A percentile compares a stretch with the other conserved stretches of the same genome.
These are phyloP conservation scores for Pantherophis guttatus DNA, from an alignment of 2,113 vertebrate genomes.

Conservation along the genomic window DNA sequence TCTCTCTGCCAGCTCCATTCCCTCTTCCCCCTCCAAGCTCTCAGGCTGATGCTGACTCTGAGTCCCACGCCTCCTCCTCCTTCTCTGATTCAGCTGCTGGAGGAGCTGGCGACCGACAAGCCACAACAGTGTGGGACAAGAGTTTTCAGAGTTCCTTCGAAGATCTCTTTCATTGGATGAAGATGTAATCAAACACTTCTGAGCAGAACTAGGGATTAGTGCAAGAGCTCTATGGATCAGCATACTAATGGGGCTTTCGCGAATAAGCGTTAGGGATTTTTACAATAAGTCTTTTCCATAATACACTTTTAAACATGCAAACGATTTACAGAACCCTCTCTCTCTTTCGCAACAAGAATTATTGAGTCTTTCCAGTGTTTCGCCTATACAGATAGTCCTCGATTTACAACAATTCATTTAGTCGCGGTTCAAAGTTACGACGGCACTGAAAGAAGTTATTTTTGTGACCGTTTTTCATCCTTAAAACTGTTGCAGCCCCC, in stretches of 20 bases:
- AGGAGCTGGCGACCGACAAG: no score
- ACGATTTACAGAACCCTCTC: not conserved
- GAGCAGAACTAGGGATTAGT: not conserved
- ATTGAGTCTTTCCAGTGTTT: not conserved
- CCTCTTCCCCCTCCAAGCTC: no score
- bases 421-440: not conserved
- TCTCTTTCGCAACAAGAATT: not conserved
- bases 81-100: no score
- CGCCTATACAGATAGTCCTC: not conserved
- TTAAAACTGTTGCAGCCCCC: not conserved
- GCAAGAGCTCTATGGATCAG: not conserved
- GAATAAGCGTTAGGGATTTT: not conserved
- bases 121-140: not conserved
- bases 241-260: not conserved
- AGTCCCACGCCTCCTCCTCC: no score
- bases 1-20: no score
- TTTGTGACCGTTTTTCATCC: not conserved
- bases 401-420: not conserved
- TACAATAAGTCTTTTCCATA: not conserved
- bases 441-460: not conserved
- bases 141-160: not conserved
- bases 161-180: not conserved
- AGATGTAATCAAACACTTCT: not conserved
- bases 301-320: not conserved
- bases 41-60: no score